phyloP scores from a whole-genome alignment of 2,888 invertebrate genomes.

The Sesamia inferens region DNA sequence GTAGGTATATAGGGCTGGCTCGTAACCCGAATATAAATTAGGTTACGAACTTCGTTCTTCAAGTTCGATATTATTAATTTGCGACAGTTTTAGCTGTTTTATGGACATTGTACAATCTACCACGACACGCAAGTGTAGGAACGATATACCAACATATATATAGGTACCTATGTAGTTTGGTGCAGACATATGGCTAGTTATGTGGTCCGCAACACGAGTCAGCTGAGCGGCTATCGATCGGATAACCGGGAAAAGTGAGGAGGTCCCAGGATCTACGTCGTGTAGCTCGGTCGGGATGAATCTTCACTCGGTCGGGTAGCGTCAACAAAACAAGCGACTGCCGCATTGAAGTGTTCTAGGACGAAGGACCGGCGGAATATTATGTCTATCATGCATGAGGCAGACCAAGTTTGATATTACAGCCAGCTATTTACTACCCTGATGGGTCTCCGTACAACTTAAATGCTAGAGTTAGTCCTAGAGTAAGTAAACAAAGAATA shows the following conservation, averaged over 20 bases:
- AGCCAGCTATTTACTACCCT: constrained; percentile 21
- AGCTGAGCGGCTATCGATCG: constrained; percentile 76
- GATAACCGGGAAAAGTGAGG: constrained; percentile 56
- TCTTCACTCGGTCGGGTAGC: constrained; percentile 47
- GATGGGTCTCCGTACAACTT: not conserved
- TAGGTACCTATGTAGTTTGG: not conserved
- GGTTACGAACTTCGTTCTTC: constrained; percentile 9
- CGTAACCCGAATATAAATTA: constrained; percentile 38
- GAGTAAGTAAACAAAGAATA: constrained; percentile 25
- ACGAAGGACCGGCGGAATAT: constrained; percentile 33
- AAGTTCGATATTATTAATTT: constrained; percentile 18
- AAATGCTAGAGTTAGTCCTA: constrained; percentile 9
- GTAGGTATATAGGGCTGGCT: constrained; percentile 19
- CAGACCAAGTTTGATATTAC: constrained; percentile 41
- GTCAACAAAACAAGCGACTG: constrained; percentile 63
- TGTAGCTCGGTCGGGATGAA: not conserved
- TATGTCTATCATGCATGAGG: constrained; percentile 48
- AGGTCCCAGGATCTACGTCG: constrained; percentile 13
- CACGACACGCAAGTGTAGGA: constrained; percentile 31
- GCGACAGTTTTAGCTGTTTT: constrained; percentile 38
- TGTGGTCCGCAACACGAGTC: constrained; percentile 61
- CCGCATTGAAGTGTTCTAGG: constrained; percentile 53
- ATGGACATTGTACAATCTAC: constrained; percentile 28
- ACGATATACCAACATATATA: constrained; percentile 4
- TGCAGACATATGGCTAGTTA: constrained; percentile 25